phyloP scores from a whole-genome alignment of 2,113 vertebrate species.

The Istiophorus platypterus region DNA sequence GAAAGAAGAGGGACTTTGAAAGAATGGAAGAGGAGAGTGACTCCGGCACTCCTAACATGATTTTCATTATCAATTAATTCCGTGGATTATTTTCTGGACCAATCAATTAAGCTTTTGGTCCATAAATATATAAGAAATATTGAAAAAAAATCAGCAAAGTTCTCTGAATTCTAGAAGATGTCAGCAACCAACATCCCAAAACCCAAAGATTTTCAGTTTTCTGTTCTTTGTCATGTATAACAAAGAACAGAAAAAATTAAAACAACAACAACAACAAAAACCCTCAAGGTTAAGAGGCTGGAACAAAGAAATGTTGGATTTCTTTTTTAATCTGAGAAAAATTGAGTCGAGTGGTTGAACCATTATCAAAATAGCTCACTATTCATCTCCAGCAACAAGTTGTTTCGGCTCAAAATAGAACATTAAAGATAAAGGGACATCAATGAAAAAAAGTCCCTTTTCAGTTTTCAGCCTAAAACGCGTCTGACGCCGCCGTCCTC shows the following conservation, averaged over 20 bases:
- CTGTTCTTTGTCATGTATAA: background rate
- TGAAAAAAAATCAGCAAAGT: too few species aligned
- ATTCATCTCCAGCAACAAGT: background rate
- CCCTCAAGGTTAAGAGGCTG: background rate
- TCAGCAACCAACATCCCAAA: background rate
- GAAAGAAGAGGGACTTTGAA: too few species aligned
- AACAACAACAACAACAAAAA: too few species aligned
- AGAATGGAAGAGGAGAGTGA: too few species aligned
- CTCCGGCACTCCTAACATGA: too few species aligned
- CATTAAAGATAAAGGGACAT: background rate
- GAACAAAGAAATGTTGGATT: background rate
- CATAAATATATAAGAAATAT: background rate
- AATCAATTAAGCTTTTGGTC: background rate
- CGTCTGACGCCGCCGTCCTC: slow-evolving; percentile 18
- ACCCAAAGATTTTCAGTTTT: too few species aligned
- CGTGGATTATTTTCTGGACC: background rate
- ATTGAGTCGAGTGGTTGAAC: background rate
- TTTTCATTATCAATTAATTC: too few species aligned
- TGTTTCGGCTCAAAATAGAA: background rate
- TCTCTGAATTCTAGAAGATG: too few species aligned
- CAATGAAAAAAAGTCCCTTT: background rate
- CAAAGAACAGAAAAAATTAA: background rate
- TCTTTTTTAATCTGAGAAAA: background rate
- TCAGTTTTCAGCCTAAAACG: slow-evolving; percentile 12
- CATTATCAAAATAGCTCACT: background rate